Conservation (phyloP, 2,797 vertebrate species). For the Acanthis flammea region DNA sequence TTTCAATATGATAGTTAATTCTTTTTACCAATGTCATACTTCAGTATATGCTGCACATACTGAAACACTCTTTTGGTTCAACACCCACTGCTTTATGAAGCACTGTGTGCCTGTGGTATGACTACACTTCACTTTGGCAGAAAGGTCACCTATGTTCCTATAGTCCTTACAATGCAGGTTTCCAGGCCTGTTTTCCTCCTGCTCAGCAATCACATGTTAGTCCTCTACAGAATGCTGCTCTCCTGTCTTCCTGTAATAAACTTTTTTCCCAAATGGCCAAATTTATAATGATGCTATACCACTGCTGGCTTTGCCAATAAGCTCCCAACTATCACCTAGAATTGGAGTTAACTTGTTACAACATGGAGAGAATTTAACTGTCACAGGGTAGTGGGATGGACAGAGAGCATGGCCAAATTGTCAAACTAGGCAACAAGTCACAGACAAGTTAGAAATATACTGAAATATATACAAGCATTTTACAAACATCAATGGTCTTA, state of each 20-base stretch:
- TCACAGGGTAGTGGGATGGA: background rate
- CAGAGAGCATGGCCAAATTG: background rate
- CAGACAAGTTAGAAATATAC: background rate
- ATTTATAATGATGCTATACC: background rate
- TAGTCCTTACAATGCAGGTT: background rate
- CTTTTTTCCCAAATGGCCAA: background rate
- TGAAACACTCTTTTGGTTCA: background rate
- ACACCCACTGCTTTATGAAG: background rate
- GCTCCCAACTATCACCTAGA: background rate
- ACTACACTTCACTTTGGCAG: background rate
- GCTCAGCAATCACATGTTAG: background rate
- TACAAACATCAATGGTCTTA: background rate
- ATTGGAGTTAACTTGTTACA: background rate
- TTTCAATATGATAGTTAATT: background rate
- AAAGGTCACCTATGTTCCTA: background rate
- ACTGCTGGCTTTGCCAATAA: background rate
- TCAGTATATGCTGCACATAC: background rate
- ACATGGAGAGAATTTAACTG: background rate
- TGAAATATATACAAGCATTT: background rate
- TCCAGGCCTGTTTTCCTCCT: background rate
- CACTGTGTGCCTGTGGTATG: background rate
- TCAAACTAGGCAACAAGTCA: background rate
- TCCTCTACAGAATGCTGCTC: background rate
- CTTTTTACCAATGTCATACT: background rate
- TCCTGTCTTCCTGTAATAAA: background rate